These are phyloP conservation scores for Ameiurus melas DNA, from an alignment of 2,113 vertebrate genomes.

Conservation along the genomic window DNA sequence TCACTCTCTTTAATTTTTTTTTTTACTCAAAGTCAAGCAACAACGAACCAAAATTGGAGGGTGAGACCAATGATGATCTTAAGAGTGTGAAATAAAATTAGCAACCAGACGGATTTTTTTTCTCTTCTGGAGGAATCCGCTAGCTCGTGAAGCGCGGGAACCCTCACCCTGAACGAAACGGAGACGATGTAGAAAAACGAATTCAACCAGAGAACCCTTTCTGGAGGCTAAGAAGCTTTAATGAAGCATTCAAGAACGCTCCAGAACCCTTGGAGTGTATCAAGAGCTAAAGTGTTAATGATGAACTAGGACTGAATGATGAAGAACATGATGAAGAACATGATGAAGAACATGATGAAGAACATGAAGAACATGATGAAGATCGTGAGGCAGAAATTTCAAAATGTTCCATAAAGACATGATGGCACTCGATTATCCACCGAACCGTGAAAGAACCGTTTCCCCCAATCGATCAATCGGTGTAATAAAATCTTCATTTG, in stretches of 20 bases:
- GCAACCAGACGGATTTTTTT: background rate
- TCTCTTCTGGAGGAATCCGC: background rate
- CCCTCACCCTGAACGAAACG: no score
- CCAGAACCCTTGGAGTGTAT: background rate
- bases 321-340: no score
- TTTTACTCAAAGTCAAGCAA: background rate
- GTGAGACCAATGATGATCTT: background rate
- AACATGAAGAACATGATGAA: no score
- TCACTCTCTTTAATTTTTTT: background rate
- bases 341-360: no score
- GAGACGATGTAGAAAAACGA: no score
- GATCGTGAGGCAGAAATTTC: no score
- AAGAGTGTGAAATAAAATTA: background rate
- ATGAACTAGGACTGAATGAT: no score
- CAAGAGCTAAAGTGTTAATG: background rate
- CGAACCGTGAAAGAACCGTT: background rate
- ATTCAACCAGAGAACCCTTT: no score
- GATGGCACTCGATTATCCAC: background rate
- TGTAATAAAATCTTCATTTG: background rate
- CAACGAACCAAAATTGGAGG: background rate
- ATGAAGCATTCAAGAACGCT: background rate
- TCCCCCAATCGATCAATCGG: background rate
- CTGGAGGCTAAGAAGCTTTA: no score
- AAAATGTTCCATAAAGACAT: background rate
- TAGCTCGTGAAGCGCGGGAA: background rate